A percentile compares a stretch with the other conserved stretches of the same genome.
phyloP scores from a whole-genome alignment of 2,797 vertebrate genomes.

The Betta splendens region DNA sequence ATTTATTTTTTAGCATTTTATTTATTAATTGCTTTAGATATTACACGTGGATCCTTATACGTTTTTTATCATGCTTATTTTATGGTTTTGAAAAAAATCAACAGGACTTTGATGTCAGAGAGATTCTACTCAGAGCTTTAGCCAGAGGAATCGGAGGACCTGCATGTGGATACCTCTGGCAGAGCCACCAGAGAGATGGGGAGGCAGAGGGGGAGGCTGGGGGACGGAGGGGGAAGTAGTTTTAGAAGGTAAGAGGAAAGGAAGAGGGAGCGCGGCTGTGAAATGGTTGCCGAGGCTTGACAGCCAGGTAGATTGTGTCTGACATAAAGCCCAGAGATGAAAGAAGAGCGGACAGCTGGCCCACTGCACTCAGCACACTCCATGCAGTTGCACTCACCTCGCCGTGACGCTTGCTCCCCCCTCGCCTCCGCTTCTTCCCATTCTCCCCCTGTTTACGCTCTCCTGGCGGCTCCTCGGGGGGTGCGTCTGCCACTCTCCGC shows the following conservation, averaged over 20 bases:
- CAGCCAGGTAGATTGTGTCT: conserved; percentile 78
- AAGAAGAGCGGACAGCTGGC: conserved; percentile 82
- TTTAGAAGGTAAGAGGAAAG: conserved; percentile 41
- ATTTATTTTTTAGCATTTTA: too few relatives aligned
- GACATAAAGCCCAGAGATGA: conserved; percentile 77
- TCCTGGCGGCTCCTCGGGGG: conserved; percentile 57
- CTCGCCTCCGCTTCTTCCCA: conserved; percentile 39
- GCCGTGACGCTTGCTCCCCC: conserved; percentile 55
- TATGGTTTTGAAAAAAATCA: conserved; percentile 40
- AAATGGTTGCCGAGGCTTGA: conserved; percentile 64
- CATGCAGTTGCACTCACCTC: conserved; percentile 81
- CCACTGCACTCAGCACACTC: conserved; percentile 76
- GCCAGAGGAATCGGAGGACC: conserved; percentile 48
- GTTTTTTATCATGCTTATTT: neutral
- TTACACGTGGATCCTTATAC: too few relatives aligned
- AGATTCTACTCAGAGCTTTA: conserved; percentile 49
- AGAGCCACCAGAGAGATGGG: conserved; percentile 59
- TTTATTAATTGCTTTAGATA: too few relatives aligned
- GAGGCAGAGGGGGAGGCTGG: conserved; percentile 18
- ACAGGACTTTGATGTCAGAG: conserved; percentile 41
- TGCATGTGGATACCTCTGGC: conserved; percentile 55
- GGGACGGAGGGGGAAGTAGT: conserved; percentile 5
- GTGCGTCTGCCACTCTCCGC: conserved; percentile 69
- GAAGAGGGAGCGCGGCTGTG: conserved; percentile 46
- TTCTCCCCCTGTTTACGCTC: conserved; percentile 58